Conservation (phyloP, 1,140 invertebrate species). For the Achatina immaculata region DNA sequence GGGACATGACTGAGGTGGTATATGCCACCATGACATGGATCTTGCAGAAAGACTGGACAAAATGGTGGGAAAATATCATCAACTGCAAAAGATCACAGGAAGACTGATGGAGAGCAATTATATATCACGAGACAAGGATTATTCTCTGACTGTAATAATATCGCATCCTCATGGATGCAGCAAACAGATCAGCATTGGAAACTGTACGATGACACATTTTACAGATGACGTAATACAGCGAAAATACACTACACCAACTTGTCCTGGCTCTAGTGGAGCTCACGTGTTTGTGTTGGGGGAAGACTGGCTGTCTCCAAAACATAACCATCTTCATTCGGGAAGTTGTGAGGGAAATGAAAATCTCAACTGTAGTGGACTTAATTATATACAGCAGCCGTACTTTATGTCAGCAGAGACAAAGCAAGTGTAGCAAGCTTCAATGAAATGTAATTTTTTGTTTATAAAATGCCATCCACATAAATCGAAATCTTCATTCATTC, state of each 20-base stretch:
- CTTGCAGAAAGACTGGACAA: background rate
- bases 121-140: background rate
- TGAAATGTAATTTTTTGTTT: no score
- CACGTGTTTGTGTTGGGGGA: background rate
- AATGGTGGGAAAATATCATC: background rate
- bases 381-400: no score
- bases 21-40: background rate
- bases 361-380: background rate
- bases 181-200: background rate
- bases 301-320: background rate
- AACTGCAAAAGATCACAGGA: background rate
- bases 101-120: background rate
- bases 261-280: background rate
- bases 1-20: background rate
- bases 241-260: background rate
- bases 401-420: no score
- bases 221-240: background rate
- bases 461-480: no score
- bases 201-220: background rate
- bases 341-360: background rate
- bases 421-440: no score
- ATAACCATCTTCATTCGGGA: background rate
- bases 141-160: background rate
- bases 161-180: conserved; percentile 1
- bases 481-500: no score